Percentiles rank a stretch among this genome's conserved stretches.
phyloP scores from a whole-genome alignment of 2,888 invertebrate genomes.

The Ganaspis brasiliensis region DNA sequence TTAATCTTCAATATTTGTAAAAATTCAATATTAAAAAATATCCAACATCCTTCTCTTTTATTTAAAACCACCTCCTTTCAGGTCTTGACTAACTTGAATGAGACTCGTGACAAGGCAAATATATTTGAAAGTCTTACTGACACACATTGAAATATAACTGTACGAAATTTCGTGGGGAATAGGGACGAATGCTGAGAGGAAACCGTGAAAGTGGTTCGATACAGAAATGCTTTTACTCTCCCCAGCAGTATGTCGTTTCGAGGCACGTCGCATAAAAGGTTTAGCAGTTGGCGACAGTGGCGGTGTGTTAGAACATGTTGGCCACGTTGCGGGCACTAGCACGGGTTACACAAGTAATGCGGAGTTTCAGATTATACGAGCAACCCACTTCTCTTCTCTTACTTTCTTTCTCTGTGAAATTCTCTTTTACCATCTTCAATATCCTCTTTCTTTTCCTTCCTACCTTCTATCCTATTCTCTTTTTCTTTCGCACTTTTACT shows the following conservation, averaged over 20 bases:
- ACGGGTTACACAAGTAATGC: conserved; percentile 37
- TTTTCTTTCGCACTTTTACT: not conserved
- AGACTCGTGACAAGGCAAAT: not conserved
- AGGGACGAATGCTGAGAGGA: conserved; percentile 25
- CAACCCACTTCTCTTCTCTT: conserved; percentile 11
- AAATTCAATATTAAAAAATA: too few relatives aligned
- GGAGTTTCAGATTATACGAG: conserved; percentile 36
- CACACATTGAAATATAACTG: conserved; percentile 22
- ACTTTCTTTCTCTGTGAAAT: conserved; percentile 22
- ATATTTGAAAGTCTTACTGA: conserved; percentile 1
- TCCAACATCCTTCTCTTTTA: too few relatives aligned
- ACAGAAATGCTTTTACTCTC: conserved; percentile 25
- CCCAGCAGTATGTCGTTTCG: conserved; percentile 35
- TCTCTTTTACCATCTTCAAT: conserved; percentile 12
- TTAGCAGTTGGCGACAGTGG: conserved; percentile 23
- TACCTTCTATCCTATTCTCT: not conserved
- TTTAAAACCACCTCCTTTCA: too few relatives aligned
- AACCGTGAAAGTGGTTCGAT: conserved; percentile 33
- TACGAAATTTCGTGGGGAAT: conserved; percentile 5
- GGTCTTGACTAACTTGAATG: not conserved
- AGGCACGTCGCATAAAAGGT: conserved; percentile 42
- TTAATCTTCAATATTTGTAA: too few relatives aligned
- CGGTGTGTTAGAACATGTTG: conserved; percentile 37
- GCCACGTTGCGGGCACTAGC: not conserved
- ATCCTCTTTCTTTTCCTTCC: not conserved